Percentiles rank a stretch among this genome's conserved stretches.
Conservation (phyloP, 2,113 vertebrate genomes). For the Muscicapa adusta region DNA sequence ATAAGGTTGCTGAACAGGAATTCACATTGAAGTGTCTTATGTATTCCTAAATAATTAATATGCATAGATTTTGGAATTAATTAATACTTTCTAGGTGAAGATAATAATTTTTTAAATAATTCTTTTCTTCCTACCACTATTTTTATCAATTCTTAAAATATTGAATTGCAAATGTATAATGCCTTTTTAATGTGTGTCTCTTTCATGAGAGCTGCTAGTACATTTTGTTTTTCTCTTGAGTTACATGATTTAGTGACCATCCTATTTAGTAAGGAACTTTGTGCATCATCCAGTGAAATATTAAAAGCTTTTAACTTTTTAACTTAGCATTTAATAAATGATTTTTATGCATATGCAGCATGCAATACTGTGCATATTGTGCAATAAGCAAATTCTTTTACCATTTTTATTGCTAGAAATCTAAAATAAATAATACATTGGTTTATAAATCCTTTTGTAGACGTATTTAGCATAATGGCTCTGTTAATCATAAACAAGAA, state of each 20-base stretch:
- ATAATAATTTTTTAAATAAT: background rate
- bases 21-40: background rate
- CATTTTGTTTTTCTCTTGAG: background rate
- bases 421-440: background rate
- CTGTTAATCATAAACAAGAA: background rate
- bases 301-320: conserved; percentile 30
- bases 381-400: background rate
- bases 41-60: conserved; percentile 11
- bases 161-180: background rate
- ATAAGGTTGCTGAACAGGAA: background rate
- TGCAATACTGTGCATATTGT: background rate
- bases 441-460: background rate
- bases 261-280: background rate
- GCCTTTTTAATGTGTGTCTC: background rate
- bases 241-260: background rate
- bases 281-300: background rate
- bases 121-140: background rate
- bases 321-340: too few species aligned
- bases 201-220: background rate
- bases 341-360: background rate
- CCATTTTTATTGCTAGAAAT: background rate
- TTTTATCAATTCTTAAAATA: conserved; percentile 27
- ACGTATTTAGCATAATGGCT: background rate
- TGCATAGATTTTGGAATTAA: background rate
- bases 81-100: background rate